Percentiles rank a stretch among this genome's conserved stretches.
phyloP scores from a whole-genome alignment of 2,113 vertebrate genomes.

The Gila orcuttii region DNA sequence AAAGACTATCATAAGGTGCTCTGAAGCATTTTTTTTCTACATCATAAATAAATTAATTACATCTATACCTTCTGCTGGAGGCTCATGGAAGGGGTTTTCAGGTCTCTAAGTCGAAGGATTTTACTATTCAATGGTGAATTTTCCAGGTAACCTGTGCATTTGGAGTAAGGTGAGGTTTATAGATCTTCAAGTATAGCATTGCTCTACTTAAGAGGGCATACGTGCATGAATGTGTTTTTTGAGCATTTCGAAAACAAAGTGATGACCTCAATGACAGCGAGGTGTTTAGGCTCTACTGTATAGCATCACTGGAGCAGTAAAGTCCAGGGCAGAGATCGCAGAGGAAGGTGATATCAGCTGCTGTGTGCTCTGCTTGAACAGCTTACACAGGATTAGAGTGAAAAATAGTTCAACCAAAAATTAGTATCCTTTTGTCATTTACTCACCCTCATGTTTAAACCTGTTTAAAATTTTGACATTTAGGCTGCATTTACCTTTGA shows the following conservation, averaged over 20 bases:
- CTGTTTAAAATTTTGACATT: neutral
- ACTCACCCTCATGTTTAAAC: neutral
- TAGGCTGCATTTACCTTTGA: no score
- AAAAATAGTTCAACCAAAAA: neutral
- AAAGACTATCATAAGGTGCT: neutral
- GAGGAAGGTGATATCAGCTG: neutral
- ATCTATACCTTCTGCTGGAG: neutral
- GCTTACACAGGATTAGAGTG: neutral
- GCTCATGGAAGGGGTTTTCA: neutral
- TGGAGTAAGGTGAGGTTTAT: neutral
- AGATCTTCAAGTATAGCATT: neutral
- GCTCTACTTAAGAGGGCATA: neutral
- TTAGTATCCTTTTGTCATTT: neutral
- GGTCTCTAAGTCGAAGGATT: neutral
- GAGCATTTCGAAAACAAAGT: conserved; percentile 9
- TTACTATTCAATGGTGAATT: conserved; percentile 12
- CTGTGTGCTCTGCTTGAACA: neutral
- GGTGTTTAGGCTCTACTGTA: neutral
- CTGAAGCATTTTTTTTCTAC: neutral
- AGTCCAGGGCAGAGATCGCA: neutral
- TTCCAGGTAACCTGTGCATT: neutral
- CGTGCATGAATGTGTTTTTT: conserved; percentile 31
- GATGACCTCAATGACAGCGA: neutral
- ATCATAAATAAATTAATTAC: neutral
- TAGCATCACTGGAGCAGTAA: neutral